These are phyloP conservation scores for Actenoides lindsayi DNA, from an alignment of 2,113 vertebrate genomes.

Conservation along the genomic window DNA sequence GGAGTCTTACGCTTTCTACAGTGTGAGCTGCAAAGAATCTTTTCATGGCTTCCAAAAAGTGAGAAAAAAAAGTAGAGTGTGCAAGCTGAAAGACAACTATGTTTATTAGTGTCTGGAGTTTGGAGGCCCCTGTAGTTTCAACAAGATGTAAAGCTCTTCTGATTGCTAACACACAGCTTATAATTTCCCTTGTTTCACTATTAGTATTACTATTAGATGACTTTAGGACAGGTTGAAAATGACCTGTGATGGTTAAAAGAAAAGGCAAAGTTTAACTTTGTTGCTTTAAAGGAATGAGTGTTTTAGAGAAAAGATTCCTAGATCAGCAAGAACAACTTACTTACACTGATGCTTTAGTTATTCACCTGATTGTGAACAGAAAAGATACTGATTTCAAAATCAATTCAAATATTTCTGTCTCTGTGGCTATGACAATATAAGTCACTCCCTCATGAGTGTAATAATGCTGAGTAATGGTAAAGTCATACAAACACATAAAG, in stretches of 20 bases:
- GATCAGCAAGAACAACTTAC: conserved; percentile 29
- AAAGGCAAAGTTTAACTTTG: not conserved
- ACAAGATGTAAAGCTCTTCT: not conserved
- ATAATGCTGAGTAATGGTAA: conserved; percentile 57
- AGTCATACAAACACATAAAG: conserved; percentile 34
- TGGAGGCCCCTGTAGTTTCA: not conserved
- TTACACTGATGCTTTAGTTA: not conserved
- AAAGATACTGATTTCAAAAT: conserved; percentile 48
- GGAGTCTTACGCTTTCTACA: not conserved
- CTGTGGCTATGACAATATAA: conserved; percentile 31
- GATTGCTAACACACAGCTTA: not conserved
- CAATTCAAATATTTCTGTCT: conserved; percentile 45
- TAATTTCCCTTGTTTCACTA: not conserved
- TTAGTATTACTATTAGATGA: not conserved
- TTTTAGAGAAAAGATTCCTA: not conserved
- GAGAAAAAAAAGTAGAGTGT: not conserved
- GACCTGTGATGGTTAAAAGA: not conserved
- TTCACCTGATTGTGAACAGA: conserved; percentile 25
- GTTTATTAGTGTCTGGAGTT: not conserved
- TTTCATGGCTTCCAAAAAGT: not conserved
- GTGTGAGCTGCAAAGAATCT: not conserved
- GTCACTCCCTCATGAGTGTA: conserved; percentile 25
- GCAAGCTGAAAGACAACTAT: not conserved
- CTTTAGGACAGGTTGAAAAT: not conserved
- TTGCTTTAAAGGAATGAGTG: not conserved